Evolutionary conservation across 2,888 invertebrate genomes (phyloP), one percentile per base, ranked within the genome.

Genomic region (Notodonta ziczac): DNA sequence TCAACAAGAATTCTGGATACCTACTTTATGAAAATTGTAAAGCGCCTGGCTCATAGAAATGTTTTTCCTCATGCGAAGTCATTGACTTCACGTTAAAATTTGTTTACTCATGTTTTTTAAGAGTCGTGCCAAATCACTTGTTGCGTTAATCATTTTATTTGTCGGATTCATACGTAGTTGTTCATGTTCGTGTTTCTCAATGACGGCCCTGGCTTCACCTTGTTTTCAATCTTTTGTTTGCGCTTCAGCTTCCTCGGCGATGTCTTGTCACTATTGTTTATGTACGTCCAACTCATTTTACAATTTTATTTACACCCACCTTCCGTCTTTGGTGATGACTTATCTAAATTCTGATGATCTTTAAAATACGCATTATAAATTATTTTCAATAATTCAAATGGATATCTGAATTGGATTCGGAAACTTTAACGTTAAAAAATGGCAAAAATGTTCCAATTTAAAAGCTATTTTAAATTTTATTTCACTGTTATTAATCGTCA

Each of bases 191-290:
- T 72, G 62, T 58, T 68, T 69, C 65, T 77, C 73, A 75, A 77
- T 74, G 75, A 66, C 74, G 63, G 64, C 62, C 63, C 62, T 61
- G 60, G 65, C 61, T 75, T 74, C 73, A 75, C 80, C 75, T 82
- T 87, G 83, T 84, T 87, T 79, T 82, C 73, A 74, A 68, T 83
- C 78, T 81, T 83, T 86, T 88, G 85, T 88, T 86, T 86, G 80
- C 65, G 59, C 66, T 80, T 74, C 69, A 70, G 77, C 83, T 88
- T 88, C 87, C 87, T 87, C 72, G 63, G 75, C 72, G 70, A 68
- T 77, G 77, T 76, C 83, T 77, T 56, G 54, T 76, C 77, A 80
- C 78, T 70, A 70, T 58, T 73, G 74, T 79, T 80, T 78, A 68
- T 71, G 68, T 69, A 66, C 62, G 57, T 65, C 63, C 67, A 72